Conservation (phyloP, 2,888 invertebrate species). For the Latrodectus hesperus region DNA sequence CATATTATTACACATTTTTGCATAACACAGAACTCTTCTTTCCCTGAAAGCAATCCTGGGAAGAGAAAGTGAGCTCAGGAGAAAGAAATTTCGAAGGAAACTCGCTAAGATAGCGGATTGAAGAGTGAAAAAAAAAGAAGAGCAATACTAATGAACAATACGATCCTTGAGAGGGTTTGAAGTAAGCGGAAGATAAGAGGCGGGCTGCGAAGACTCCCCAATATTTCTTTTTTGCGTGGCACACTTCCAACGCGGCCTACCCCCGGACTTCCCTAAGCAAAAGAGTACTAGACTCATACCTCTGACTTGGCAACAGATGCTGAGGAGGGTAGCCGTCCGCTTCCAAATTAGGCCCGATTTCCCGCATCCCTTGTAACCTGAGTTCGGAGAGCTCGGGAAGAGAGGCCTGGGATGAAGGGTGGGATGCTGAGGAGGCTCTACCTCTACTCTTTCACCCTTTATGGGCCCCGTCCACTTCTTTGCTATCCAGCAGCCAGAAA, state of each 20-base stretch:
- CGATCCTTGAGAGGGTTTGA: slow-evolving; percentile 46
- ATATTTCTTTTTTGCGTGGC: slow-evolving; percentile 53
- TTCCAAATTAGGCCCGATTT: slow-evolving; percentile 59
- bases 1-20: too few species aligned
- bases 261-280: slow-evolving; percentile 8
- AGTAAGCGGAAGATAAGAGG: slow-evolving; percentile 49
- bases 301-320: slow-evolving; percentile 67
- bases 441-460: slow-evolving; percentile 65
- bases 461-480: slow-evolving; percentile 61
- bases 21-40: too few species aligned
- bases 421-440: slow-evolving; percentile 31
- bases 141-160: slow-evolving; percentile 62
- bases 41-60: too few species aligned
- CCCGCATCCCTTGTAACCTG: slow-evolving; percentile 62
- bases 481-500: slow-evolving; percentile 33
- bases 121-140: slow-evolving; percentile 13
- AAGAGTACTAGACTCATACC: slow-evolving; percentile 34
- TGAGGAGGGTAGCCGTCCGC: slow-evolving; percentile 36
- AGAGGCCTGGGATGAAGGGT: slow-evolving; percentile 46
- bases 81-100: background rate
- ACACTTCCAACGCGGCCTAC: slow-evolving; percentile 30
- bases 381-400: slow-evolving; percentile 48
- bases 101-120: slow-evolving; percentile 34
- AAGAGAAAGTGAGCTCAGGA: background rate
- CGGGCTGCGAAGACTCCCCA: slow-evolving; percentile 36